A percentile compares a stretch with the other conserved stretches of the same genome.
phyloP scores from a whole-genome alignment of 2,888 invertebrate genomes.

The Cactoblastis cactorum region DNA sequence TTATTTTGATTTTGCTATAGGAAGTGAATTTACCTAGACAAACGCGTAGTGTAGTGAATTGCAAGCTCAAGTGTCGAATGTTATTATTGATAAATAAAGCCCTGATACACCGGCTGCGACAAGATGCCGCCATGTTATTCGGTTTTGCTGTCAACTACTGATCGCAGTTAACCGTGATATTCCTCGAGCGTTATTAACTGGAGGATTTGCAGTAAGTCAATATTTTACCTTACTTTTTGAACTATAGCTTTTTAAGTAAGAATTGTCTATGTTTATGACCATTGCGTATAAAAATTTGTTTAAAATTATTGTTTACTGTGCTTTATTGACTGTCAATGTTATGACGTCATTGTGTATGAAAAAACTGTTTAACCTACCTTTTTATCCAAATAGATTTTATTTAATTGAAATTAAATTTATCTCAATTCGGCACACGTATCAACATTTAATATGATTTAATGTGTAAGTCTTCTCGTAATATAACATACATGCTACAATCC shows the following conservation, averaged over 20 bases:
- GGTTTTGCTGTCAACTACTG: slow-evolving; percentile 73
- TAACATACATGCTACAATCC: too few relatives aligned
- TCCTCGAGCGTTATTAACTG: slow-evolving; percentile 39
- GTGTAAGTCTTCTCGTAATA: too few relatives aligned
- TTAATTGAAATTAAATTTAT: too few relatives aligned
- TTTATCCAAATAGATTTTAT: background rate
- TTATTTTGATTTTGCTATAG: slow-evolving; percentile 49
- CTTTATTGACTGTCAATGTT: slow-evolving; percentile 73
- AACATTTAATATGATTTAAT: too few relatives aligned
- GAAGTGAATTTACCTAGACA: slow-evolving; percentile 49
- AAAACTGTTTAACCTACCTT: slow-evolving; percentile 1
- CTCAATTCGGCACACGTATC: too few relatives aligned
- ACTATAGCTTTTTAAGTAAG: background rate
- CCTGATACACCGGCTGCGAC: slow-evolving; percentile 69
- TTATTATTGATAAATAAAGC: slow-evolving; percentile 43
- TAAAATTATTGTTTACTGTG: slow-evolving; percentile 60
- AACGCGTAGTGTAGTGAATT: slow-evolving; percentile 41
- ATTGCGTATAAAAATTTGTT: background rate
- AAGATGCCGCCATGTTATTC: slow-evolving; percentile 78
- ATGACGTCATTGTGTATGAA: slow-evolving; percentile 68
- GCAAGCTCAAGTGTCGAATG: slow-evolving; percentile 45
- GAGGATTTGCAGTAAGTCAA: slow-evolving; percentile 42
- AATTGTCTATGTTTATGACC: background rate
- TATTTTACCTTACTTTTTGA: slow-evolving; percentile 5
- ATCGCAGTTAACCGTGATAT: slow-evolving; percentile 54